Evolutionary conservation across 2,888 invertebrate genomes (phyloP).

Genomic region (Caenorhabditis sp.): DNA sequence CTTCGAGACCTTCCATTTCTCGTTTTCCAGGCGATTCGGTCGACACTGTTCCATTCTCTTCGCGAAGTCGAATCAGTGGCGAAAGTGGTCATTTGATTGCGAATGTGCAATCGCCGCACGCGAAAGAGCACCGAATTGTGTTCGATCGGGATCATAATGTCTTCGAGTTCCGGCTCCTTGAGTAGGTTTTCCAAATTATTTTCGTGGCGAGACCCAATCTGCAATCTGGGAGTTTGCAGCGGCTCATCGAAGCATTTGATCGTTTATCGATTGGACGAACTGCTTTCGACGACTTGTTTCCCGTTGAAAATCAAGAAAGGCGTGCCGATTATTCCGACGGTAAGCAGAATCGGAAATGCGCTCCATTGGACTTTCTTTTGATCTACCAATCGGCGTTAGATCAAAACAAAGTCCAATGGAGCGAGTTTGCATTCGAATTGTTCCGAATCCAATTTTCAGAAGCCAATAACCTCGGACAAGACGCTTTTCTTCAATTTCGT

Average conservation of each 20-base stretch:
- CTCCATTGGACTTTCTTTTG: too few relatives aligned
- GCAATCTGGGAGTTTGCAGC: conserved; percentile 57
- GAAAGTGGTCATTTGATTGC: conserved; percentile 67
- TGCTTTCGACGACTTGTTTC: conserved; percentile 65
- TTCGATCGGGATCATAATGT: conserved; percentile 73
- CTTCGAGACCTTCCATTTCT: neutral
- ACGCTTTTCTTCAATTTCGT: conserved; percentile 81
- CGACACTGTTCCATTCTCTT: conserved; percentile 54
- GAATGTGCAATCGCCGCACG: conserved; percentile 71
- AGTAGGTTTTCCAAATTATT: too few relatives aligned
- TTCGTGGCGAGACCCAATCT: too few relatives aligned
- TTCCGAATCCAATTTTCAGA: too few relatives aligned
- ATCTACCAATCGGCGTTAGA: too few relatives aligned
- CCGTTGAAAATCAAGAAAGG: conserved; percentile 70
- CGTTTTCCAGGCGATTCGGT: conserved; percentile 40
- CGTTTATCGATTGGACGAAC: conserved; percentile 74
- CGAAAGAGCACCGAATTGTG: conserved; percentile 73
- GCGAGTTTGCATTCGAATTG: too few relatives aligned
- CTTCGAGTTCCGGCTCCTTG: conserved; percentile 73
- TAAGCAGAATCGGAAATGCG: neutral
- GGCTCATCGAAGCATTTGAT: conserved; percentile 67
- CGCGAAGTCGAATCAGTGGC: conserved; percentile 63
- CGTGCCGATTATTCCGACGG: conserved; percentile 64
- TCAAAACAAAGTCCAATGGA: too few relatives aligned
- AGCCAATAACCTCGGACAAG: conserved; percentile 56